Conservation (phyloP, 2,797 vertebrate genomes). For the Myotis myotis region DNA sequence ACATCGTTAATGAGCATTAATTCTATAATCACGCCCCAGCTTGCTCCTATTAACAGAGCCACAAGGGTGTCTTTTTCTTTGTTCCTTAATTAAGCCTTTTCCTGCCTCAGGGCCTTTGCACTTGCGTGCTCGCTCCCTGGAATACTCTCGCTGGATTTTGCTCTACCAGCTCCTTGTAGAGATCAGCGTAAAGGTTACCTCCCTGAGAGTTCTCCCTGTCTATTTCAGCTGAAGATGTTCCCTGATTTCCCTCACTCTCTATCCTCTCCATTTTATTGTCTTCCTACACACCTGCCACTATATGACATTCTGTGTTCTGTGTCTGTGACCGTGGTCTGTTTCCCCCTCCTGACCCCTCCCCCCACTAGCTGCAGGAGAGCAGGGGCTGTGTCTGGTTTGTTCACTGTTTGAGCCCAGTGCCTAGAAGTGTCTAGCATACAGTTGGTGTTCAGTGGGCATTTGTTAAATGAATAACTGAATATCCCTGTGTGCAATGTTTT, state of each 20-base stretch:
- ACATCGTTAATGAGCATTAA: not conserved
- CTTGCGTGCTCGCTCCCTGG: not conserved
- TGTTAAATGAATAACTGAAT: not conserved
- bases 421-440: not conserved
- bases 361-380: not conserved
- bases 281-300: not conserved
- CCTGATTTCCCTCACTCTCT: not conserved
- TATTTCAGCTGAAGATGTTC: not conserved
- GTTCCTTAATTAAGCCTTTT: conserved; percentile 13
- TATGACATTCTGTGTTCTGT: not conserved
- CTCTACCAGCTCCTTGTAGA: not conserved
- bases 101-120: conserved; percentile 42
- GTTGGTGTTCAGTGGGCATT: not conserved
- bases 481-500: not conserved
- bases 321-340: not conserved
- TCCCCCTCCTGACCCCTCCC: not conserved
- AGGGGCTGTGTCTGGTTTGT: not conserved
- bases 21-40: not conserved
- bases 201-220: not conserved
- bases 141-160: not conserved
- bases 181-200: not conserved
- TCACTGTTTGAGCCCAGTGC: not conserved
- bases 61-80: not conserved
- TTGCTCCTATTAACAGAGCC: not conserved
- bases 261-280: not conserved